Conservation (phyloP, 1,140 invertebrate genomes). For the Drosophila sproati region DNA sequence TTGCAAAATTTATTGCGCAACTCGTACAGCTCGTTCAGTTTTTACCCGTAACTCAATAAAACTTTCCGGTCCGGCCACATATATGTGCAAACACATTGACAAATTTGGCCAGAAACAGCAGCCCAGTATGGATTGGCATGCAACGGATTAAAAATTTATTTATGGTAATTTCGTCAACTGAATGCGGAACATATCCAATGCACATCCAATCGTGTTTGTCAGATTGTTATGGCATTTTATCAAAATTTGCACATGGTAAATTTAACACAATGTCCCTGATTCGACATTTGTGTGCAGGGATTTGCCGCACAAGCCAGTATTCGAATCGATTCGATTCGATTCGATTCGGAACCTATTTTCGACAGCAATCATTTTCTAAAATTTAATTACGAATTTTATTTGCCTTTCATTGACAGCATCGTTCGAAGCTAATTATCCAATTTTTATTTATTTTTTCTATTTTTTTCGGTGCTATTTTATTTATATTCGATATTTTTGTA, state of each 20-base stretch:
- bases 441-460: conserved; percentile 21
- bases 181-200: conserved; percentile 5
- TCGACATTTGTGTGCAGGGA: conserved; percentile 52
- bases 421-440: conserved; percentile 50
- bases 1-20: conserved; percentile 68
- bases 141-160: conserved; percentile 59
- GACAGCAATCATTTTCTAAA: conserved; percentile 11
- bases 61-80: conserved; percentile 34
- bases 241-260: conserved; percentile 68
- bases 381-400: conserved; percentile 75
- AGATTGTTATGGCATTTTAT: conserved; percentile 55
- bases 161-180: conserved; percentile 74
- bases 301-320: conserved; percentile 45
- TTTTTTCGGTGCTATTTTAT: conserved; percentile 13
- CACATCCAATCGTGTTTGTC: conserved; percentile 29
- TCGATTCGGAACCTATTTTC: conserved; percentile 24
- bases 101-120: conserved; percentile 41
- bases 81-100: conserved; percentile 45
- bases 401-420: conserved; percentile 58
- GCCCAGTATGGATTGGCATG: conserved; percentile 17
- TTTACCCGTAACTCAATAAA: conserved; percentile 64
- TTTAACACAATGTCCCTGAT: conserved; percentile 66
- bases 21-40: conserved; percentile 19
- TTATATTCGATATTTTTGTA: conserved; percentile 65
- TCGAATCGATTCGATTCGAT: conserved; percentile 29